These are phyloP conservation scores for Scartelaos histophorus DNA, from an alignment of 2,113 vertebrate species.

Conservation along the genomic window DNA sequence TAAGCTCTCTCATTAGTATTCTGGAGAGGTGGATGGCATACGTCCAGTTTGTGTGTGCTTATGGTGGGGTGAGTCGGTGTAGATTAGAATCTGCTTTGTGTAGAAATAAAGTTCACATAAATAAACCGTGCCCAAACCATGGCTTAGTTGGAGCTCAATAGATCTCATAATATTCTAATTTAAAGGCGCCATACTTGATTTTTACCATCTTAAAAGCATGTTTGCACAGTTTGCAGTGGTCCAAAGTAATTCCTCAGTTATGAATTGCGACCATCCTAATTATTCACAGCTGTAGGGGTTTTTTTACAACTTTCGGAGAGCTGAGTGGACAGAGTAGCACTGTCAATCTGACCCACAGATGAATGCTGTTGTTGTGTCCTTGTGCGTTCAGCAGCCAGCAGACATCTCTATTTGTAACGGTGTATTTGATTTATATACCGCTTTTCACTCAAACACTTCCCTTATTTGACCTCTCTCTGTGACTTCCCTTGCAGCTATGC, in stretches of 20 bases:
- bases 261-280: too few species aligned
- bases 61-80: conserved; percentile 14
- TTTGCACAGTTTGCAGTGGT: too few species aligned
- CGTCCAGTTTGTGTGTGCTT: conserved; percentile 55
- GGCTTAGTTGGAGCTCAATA: neutral
- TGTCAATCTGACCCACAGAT: too few species aligned
- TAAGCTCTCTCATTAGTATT: conserved; percentile 75
- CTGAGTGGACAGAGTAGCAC: too few species aligned
- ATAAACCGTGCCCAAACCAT: neutral
- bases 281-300: too few species aligned
- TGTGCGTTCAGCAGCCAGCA: too few species aligned
- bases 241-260: too few species aligned
- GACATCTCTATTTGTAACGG: conserved; percentile 73
- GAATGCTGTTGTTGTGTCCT: too few species aligned
- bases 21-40: conserved; percentile 61
- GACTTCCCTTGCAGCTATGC: conserved; percentile 71
- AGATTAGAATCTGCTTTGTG: conserved; percentile 27
- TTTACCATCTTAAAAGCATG: too few species aligned
- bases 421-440: neutral
- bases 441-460: conserved; percentile 23
- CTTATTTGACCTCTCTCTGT: conserved; percentile 73
- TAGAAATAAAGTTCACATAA: neutral
- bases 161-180: neutral
- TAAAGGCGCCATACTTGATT: conserved; percentile 18
- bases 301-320: too few species aligned